Conservation (phyloP, 1,140 invertebrate species). For the Dolichoris vasculosae region DNA sequence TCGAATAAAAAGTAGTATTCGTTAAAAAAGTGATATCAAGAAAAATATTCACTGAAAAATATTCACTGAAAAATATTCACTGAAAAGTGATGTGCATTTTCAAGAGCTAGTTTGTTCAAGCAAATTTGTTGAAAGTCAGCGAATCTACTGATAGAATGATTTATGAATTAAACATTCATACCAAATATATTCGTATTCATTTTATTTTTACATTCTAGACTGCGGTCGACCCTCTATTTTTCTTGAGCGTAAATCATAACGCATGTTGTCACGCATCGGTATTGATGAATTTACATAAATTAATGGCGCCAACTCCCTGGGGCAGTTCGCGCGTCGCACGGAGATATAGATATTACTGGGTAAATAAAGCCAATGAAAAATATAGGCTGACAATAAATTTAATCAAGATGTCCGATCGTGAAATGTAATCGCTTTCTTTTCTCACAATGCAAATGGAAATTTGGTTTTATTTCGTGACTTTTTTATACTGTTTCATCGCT, state of each 20-base stretch:
- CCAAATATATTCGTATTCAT: too few relatives aligned
- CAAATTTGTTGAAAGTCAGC: constrained; percentile 28
- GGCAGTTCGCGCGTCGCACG: not conserved
- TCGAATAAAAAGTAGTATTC: too few relatives aligned
- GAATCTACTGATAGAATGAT: not conserved
- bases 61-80: too few relatives aligned
- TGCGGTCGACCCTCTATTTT: not conserved
- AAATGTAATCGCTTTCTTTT: not conserved
- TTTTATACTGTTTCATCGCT: not conserved
- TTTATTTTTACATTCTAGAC: constrained; percentile 37
- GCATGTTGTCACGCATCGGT: constrained; percentile 42
- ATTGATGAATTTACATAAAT: constrained; percentile 52
- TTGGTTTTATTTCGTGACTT: not conserved
- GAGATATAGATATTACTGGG: constrained; percentile 13
- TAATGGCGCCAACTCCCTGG: constrained; percentile 26
- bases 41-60: too few relatives aligned
- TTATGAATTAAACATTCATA: constrained; percentile 44
- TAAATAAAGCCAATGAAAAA: not conserved
- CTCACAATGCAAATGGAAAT: not conserved
- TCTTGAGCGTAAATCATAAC: constrained; percentile 43
- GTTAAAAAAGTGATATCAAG: too few relatives aligned
- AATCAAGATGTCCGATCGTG: constrained; percentile 3
- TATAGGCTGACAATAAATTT: constrained; percentile 27
- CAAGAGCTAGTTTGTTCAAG: constrained; percentile 19
- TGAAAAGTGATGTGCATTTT: not conserved